Evolutionary conservation across 2,797 vertebrate genomes (phyloP).

Genomic region (Coluber constrictor): DNA sequence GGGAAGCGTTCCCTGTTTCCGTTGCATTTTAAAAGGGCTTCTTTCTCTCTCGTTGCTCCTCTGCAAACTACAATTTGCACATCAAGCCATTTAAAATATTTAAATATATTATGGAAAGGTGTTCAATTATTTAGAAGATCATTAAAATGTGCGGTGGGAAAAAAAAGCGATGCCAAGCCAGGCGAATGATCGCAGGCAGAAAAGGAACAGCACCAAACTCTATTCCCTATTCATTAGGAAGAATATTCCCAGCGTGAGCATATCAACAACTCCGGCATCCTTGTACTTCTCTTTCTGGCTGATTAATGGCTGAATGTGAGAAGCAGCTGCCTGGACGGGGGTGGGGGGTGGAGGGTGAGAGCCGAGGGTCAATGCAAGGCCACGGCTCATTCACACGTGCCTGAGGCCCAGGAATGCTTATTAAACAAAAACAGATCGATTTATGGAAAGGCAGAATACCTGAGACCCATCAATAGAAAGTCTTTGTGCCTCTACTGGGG

Average conservation of each 20-base stretch:
- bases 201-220: not conserved
- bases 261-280: not conserved
- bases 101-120: not conserved
- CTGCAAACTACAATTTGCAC: not conserved
- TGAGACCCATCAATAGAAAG: not conserved
- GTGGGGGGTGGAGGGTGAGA: no score
- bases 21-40: not conserved
- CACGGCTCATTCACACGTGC: not conserved
- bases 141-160: not conserved
- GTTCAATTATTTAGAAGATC: not conserved
- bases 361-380: not conserved
- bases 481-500: not conserved
- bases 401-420: not conserved
- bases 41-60: not conserved
- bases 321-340: not conserved
- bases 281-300: not conserved
- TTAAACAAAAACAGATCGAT: not conserved
- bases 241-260: not conserved
- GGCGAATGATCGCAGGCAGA: not conserved
- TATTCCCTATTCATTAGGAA: not conserved
- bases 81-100: not conserved
- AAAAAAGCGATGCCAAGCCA: not conserved
- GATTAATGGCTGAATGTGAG: not conserved
- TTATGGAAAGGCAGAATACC: not conserved
- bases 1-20: not conserved